A percentile compares a stretch with the other conserved stretches of the same genome.
phyloP scores from a whole-genome alignment of 2,888 invertebrate species.

The Pyralis farinalis region DNA sequence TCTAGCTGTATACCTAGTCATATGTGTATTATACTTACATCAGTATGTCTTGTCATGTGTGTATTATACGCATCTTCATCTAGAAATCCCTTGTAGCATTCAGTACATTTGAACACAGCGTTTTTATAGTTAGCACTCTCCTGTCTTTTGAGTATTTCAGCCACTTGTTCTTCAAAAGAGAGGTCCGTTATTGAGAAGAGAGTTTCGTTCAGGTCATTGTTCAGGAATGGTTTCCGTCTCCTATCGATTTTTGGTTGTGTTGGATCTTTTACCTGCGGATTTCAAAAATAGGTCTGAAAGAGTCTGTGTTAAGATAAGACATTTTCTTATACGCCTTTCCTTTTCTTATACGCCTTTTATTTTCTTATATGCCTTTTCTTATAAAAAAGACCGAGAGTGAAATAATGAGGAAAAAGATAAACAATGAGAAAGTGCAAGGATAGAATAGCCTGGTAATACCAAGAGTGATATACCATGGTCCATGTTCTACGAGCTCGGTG shows the following conservation, averaged over 20 bases:
- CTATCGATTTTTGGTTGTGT: constrained; percentile 53
- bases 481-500: too few species aligned
- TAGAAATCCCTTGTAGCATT: constrained; percentile 63
- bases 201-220: constrained; percentile 58
- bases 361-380: too few species aligned
- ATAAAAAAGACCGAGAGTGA: too few species aligned
- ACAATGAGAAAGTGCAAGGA: too few species aligned
- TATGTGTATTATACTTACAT: constrained; percentile 54
- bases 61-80: constrained; percentile 61
- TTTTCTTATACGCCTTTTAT: too few species aligned
- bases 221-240: constrained; percentile 57
- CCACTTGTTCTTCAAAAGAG: constrained; percentile 55
- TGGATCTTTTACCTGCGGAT: constrained; percentile 13
- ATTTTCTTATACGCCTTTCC: too few species aligned
- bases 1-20: too few species aligned
- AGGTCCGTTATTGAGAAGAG: constrained; percentile 57
- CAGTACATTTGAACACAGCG: constrained; percentile 54
- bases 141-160: constrained; percentile 58
- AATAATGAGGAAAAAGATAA: too few species aligned
- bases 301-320: too few species aligned
- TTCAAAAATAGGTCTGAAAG: too few species aligned
- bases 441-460: too few species aligned
- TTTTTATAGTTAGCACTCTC: constrained; percentile 62
- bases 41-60: constrained; percentile 56
- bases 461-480: too few species aligned